Base-by-base conservation (phyloP, 1,140 invertebrate species). In the Harpegnathos saltator region DNA sequence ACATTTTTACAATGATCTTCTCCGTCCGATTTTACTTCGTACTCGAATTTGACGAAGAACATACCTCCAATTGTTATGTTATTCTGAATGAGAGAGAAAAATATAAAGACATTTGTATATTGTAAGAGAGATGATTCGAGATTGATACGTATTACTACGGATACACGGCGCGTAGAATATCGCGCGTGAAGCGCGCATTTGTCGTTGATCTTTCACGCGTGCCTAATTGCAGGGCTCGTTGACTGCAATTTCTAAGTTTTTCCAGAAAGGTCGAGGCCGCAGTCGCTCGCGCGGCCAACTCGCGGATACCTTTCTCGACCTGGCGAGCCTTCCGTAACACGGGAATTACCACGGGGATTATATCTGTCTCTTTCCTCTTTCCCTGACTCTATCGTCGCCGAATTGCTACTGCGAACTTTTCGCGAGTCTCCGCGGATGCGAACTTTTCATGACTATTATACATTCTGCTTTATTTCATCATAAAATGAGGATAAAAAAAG, bases 201-300 rank as follows among this genome's bases (percentile, higher is more conserved):
- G 73, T 62, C 78, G 69, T 74, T 68, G 68, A 72, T 68, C 33
- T 68, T 73, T 73, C 78, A 54, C 61, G 77, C 68, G 58, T 82
- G 58, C 5, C 50, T 62, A 65, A 71, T 58, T 24, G 22, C 44
- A 65, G 78, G 66, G 48, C 29, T 58, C 38, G 56, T 80, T 66
- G 50, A 59, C 69, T 68, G 48, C 50, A 72, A 74, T 68, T 85
- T 66, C 61, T 63, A 87, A 59, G 73, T 59, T 83, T 85, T 87
- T 80, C 84, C 62, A 62, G 84, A 87, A 87, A 87, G 86, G 86
- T 85, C 86, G 80, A 87, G 86, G 86, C 68, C 74, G 50, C 29
- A 19, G 24, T 80, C 56, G 26, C 58, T 80, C 56, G 26, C 58
- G 63, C 74, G 62, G 48, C 33, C 68, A 59, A 26, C 19, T 68